phyloP scores from a whole-genome alignment of 2,797 vertebrate species.

The Hydrolagus colliei region DNA sequence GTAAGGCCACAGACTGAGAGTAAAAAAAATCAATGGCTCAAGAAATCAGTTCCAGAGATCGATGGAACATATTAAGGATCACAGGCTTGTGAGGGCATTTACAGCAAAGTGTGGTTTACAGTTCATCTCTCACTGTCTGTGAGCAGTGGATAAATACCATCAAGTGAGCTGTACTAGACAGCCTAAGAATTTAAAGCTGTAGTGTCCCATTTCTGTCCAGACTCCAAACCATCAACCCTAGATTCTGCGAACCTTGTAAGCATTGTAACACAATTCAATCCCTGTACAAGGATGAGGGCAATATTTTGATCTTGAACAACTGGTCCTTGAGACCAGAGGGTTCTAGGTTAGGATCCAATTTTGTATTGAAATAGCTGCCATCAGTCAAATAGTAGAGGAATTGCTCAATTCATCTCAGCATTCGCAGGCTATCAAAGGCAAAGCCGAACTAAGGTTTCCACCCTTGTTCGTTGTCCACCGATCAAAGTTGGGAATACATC shows the following conservation, averaged over 20 bases:
- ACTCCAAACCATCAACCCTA: slow-evolving; percentile 1
- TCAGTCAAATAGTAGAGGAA: no score
- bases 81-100: slow-evolving; percentile 49
- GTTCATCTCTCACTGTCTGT: slow-evolving; percentile 48
- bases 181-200: slow-evolving; percentile 41
- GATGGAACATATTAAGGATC: slow-evolving; percentile 66
- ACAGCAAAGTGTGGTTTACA: slow-evolving; percentile 56
- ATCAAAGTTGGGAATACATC: no score
- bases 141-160: slow-evolving; percentile 51
- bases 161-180: slow-evolving; percentile 17
- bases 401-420: no score
- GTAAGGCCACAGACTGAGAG: slow-evolving; percentile 65
- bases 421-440: no score
- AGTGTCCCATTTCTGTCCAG: slow-evolving; percentile 25
- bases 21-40: slow-evolving; percentile 64
- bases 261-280: not conserved
- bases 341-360: no score
- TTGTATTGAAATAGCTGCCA: no score
- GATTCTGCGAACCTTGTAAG: not conserved
- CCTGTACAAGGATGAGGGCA: not conserved
- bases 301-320: not conserved
- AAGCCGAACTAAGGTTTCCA: no score
- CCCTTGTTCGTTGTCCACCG: no score
- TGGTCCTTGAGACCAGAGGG: no score
- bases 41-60: slow-evolving; percentile 61